Conservation (phyloP, 1,140 invertebrate species). For the Lucilia sericata region DNA sequence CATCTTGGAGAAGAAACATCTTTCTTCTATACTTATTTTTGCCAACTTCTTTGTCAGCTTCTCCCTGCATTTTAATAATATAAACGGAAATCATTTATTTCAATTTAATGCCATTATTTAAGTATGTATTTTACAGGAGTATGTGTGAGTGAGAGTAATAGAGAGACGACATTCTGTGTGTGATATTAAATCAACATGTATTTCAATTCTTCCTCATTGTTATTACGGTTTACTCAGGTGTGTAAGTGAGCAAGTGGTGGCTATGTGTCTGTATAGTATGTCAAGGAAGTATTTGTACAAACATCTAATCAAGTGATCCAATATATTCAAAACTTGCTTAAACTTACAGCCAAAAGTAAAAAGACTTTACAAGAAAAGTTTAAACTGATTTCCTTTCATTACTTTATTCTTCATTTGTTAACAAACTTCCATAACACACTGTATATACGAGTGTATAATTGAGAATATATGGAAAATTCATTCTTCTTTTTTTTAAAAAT, state of each 20-base stretch:
- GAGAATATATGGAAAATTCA: too few species aligned
- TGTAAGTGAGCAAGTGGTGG: background rate
- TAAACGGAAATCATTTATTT: conserved; percentile 37
- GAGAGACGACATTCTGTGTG: background rate
- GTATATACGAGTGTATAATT: too few species aligned
- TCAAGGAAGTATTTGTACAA: too few species aligned
- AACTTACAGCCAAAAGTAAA: too few species aligned
- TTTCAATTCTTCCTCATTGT: background rate
- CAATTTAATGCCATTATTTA: conserved; percentile 33
- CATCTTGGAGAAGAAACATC: background rate
- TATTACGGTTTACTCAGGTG: background rate
- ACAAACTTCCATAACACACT: too few species aligned
- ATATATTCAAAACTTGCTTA: too few species aligned
- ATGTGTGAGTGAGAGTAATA: background rate
- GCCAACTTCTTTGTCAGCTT: background rate
- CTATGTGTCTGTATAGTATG: too few species aligned
- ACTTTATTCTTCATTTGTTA: too few species aligned
- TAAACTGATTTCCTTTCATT: too few species aligned
- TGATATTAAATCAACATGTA: background rate
- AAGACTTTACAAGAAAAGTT: too few species aligned
- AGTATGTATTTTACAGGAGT: background rate
- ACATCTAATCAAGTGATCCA: too few species aligned
- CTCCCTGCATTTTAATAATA: background rate
- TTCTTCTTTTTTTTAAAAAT: conserved; percentile 2
- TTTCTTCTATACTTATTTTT: background rate